Conservation (phyloP, 2,888 invertebrate species). For the Chrysodeixis includens region DNA sequence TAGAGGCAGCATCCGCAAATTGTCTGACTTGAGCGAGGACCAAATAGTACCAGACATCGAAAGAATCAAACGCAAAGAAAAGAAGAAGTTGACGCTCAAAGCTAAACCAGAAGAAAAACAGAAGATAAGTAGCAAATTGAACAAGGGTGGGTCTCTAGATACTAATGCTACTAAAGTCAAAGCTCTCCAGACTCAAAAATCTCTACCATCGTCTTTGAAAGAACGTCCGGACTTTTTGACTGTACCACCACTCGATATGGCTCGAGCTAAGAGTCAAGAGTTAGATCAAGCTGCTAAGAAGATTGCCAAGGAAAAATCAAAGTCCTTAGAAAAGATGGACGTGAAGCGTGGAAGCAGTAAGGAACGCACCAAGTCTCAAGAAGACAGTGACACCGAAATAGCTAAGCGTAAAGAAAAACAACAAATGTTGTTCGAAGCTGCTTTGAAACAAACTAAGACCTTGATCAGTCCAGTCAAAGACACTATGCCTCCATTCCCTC, state of each 20-base stretch:
- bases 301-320: constrained; percentile 91
- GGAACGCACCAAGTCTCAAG: constrained; percentile 92
- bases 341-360: constrained; percentile 88
- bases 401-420: constrained; percentile 93
- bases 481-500: constrained; percentile 92
- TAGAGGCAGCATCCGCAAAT: constrained; percentile 85
- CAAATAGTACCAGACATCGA: constrained; percentile 87
- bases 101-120: constrained; percentile 84
- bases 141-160: constrained; percentile 86
- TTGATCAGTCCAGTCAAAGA: constrained; percentile 93
- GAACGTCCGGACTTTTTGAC: constrained; percentile 87
- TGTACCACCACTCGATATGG: constrained; percentile 88
- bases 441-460: constrained; percentile 93
- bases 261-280: constrained; percentile 90
- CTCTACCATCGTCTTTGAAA: constrained; percentile 87
- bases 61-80: constrained; percentile 85
- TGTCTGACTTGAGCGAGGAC: constrained; percentile 87
- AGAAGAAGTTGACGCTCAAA: constrained; percentile 84
- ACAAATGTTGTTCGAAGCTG: constrained; percentile 93
- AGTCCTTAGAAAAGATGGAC: constrained; percentile 91
- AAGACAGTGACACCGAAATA: constrained; percentile 92
- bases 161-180: constrained; percentile 85
- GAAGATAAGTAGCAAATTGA: constrained; percentile 78
- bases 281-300: constrained; percentile 86
- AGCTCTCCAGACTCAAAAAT: constrained; percentile 87